A percentile compares a stretch with the other conserved stretches of the same genome.
Conservation (phyloP, 2,888 invertebrate genomes). For the Gymnoscelis rufifasciata region DNA sequence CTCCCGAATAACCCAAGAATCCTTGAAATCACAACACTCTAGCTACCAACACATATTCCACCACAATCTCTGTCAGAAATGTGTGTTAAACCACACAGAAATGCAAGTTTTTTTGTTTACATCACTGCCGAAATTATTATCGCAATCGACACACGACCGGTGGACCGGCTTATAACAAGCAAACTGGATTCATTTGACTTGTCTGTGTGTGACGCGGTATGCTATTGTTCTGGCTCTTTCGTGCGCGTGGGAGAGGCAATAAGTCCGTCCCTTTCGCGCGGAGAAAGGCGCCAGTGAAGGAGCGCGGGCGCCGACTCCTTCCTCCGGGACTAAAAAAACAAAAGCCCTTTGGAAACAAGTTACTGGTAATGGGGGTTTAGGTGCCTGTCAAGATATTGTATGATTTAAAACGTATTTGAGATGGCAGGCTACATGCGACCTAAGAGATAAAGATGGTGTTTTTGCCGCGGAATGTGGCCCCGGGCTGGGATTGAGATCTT, state of each 20-base stretch:
- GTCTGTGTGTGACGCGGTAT: conserved; percentile 64
- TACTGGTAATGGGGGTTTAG: conserved; percentile 62
- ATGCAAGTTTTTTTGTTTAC: conserved; percentile 59
- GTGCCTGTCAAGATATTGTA: conserved; percentile 64
- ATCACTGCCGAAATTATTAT: conserved; percentile 55
- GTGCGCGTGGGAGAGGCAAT: conserved; percentile 27
- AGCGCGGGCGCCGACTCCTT: conserved; percentile 71
- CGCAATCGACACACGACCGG: conserved; percentile 53
- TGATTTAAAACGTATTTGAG: conserved; percentile 58
- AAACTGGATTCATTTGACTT: conserved; percentile 65
- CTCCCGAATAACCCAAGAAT: conserved; percentile 39
- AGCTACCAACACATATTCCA: conserved; percentile 52
- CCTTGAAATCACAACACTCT: conserved; percentile 31
- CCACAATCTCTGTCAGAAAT: conserved; percentile 46
- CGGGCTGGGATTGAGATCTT: conserved; percentile 18
- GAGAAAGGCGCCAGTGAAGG: conserved; percentile 74
- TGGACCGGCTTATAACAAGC: conserved; percentile 59
- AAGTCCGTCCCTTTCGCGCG: conserved; percentile 45
- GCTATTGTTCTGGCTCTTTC: conserved; percentile 61
- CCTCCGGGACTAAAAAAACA: conserved; percentile 73
- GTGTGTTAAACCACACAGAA: conserved; percentile 45
- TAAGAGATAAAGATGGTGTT: conserved; percentile 34
- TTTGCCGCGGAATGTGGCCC: conserved; percentile 28
- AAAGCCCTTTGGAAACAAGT: conserved; percentile 73
- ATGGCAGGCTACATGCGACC: conserved; percentile 35